These are phyloP conservation scores for Asteroscopus sphinx DNA, from an alignment of 2,888 invertebrate species.

Conservation along the genomic window DNA sequence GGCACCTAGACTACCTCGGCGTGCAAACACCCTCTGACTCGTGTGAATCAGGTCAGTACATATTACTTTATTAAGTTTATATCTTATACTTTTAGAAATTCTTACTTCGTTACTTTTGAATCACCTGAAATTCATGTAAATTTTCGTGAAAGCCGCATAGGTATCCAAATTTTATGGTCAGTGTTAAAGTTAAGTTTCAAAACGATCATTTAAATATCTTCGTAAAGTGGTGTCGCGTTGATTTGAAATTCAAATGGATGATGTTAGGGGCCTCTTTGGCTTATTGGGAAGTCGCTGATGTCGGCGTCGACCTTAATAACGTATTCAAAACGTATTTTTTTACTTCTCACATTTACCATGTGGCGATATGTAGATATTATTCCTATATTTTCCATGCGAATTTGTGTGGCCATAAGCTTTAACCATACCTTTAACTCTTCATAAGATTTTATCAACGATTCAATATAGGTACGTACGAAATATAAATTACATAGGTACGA, in stretches of 20 bases:
- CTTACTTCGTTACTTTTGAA: slow-evolving; percentile 10
- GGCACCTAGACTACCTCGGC: slow-evolving; percentile 92
- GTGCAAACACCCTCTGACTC: slow-evolving; percentile 97
- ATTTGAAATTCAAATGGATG: slow-evolving; percentile 69
- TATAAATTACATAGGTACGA: not conserved
- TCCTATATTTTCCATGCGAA: not conserved
- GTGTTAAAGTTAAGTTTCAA: slow-evolving; percentile 35
- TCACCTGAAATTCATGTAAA: slow-evolving; percentile 10
- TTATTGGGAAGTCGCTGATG: slow-evolving; percentile 63
- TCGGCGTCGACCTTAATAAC: slow-evolving; percentile 49
- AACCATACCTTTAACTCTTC: not conserved
- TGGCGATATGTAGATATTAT: not conserved
- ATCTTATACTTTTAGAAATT: not conserved
- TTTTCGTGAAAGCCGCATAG: slow-evolving; percentile 3
- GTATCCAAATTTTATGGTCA: slow-evolving; percentile 11
- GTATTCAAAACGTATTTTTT: slow-evolving; percentile 36
- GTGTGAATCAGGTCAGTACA: slow-evolving; percentile 91
- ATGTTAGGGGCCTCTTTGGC: slow-evolving; percentile 64
- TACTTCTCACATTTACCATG: slow-evolving; percentile 32
- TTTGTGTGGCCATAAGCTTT: slow-evolving; percentile 6
- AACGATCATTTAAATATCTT: slow-evolving; percentile 58
- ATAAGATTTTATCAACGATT: slow-evolving; percentile 9
- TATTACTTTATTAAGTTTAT: too few relatives aligned
- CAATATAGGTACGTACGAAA: not conserved
- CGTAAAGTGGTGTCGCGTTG: slow-evolving; percentile 57